Conservation (phyloP, 2,113 vertebrate species). For the Terrapene triunguis region DNA sequence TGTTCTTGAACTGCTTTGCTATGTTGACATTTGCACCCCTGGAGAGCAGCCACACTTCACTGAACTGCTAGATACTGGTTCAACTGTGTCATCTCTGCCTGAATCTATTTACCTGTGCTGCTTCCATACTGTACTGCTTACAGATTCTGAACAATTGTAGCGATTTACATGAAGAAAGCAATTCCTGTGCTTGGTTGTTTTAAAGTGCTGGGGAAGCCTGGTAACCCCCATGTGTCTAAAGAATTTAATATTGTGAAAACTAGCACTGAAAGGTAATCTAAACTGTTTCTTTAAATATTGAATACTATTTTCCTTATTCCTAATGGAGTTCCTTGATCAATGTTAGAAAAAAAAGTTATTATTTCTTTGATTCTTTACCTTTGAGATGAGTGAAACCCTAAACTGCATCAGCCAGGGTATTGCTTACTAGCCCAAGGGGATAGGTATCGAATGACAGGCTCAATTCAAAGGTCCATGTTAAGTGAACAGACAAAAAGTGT, state of each 20-base stretch:
- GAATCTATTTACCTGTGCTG: conserved; percentile 19
- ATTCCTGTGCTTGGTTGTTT: background rate
- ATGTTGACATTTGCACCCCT: conserved; percentile 25
- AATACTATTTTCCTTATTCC: background rate
- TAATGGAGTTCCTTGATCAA: background rate
- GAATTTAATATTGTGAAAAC: background rate
- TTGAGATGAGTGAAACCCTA: background rate
- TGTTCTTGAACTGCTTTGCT: conserved; percentile 26
- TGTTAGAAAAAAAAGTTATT: background rate
- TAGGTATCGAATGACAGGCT: background rate
- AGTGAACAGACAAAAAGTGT: background rate
- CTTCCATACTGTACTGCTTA: conserved; percentile 37
- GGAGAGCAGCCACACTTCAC: conserved; percentile 38
- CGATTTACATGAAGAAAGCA: conserved; percentile 31
- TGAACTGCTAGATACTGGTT: conserved; percentile 42
- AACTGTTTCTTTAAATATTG: background rate
- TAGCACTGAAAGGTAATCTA: background rate
- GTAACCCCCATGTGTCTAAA: background rate
- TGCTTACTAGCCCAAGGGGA: background rate
- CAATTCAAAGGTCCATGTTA: background rate
- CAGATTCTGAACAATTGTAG: conserved; percentile 5
- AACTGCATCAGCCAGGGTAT: background rate
- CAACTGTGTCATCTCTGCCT: conserved; percentile 32
- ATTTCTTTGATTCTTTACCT: background rate
- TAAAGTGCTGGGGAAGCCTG: background rate